A percentile compares a stretch with the other conserved stretches of the same genome.
Evolutionary conservation across 2,113 vertebrate genomes (phyloP).

Genomic region (Actinemys pallida): DNA sequence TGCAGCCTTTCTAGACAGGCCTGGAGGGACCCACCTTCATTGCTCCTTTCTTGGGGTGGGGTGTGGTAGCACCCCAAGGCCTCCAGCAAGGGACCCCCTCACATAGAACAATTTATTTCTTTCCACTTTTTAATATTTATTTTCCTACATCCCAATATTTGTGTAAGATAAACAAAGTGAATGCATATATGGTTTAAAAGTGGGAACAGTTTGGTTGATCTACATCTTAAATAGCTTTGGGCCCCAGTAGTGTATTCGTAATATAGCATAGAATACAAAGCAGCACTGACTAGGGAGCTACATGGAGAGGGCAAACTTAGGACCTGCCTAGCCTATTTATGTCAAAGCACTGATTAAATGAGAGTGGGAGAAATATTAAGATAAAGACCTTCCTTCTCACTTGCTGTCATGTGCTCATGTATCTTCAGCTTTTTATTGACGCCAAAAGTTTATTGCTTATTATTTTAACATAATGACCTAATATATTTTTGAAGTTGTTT

Average conservation of each 20-base stretch:
- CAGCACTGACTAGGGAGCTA: neutral
- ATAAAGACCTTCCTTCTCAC: neutral
- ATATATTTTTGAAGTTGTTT: neutral
- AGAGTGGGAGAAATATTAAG: neutral
- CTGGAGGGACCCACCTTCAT: no score
- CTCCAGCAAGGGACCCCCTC: no score
- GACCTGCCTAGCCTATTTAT: neutral
- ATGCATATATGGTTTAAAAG: slow-evolving; percentile 20
- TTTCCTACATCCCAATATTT: neutral
- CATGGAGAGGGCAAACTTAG: neutral
- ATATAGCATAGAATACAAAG: neutral
- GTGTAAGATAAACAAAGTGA: neutral
- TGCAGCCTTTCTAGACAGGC: no score
- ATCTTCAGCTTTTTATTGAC: neutral
- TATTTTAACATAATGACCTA: neutral
- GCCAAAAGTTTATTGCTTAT: neutral
- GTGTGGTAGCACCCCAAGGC: no score
- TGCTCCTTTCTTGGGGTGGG: no score
- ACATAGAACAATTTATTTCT: neutral
- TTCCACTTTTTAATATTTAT: neutral
- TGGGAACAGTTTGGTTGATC: slow-evolving; percentile 17
- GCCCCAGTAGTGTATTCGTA: neutral
- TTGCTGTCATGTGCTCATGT: neutral
- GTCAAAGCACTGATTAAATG: neutral
- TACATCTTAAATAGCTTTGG: slow-evolving; percentile 15